A percentile compares a stretch with the other conserved stretches of the same genome.
Evolutionary conservation across 64 coral and sea anemone species (phyloP).

Genomic region (Acropora tenuis): DNA sequence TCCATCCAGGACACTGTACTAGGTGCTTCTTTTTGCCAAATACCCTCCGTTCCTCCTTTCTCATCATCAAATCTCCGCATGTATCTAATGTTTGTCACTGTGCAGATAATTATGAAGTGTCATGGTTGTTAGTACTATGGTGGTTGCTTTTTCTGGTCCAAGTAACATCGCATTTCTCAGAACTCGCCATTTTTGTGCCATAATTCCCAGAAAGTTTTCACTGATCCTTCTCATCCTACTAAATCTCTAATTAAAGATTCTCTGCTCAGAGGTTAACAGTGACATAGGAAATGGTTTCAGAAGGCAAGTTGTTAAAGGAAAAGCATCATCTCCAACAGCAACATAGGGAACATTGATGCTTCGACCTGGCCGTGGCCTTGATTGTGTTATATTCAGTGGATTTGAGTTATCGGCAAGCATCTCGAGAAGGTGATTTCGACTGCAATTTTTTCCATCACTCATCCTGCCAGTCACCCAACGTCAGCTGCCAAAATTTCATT

Average conservation of each 20-base stretch:
- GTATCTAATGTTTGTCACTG: slow-evolving; percentile 7
- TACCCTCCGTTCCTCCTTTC: neutral
- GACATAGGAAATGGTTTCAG: slow-evolving; percentile 37
- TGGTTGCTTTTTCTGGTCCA: slow-evolving; percentile 49
- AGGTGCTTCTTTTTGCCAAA: neutral
- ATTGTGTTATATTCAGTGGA: slow-evolving; percentile 25
- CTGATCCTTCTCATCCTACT: slow-evolving; percentile 48
- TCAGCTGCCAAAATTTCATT: slow-evolving; percentile 55
- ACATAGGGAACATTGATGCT: slow-evolving; percentile 12
- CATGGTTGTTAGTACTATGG: slow-evolving; percentile 12
- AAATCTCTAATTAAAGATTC: slow-evolving; percentile 38
- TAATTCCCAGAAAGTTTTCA: slow-evolving; percentile 56
- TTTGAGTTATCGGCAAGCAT: slow-evolving; percentile 30
- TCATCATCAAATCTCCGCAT: neutral
- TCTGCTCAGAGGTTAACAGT: neutral
- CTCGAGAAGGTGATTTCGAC: slow-evolving; percentile 20
- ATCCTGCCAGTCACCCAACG: slow-evolving; percentile 54
- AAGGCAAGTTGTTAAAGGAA: slow-evolving; percentile 24
- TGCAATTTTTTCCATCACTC: slow-evolving; percentile 68
- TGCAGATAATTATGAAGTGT: slow-evolving; percentile 4
- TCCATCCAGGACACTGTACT: neutral
- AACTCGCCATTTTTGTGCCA: slow-evolving; percentile 58
- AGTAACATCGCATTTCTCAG: slow-evolving; percentile 29
- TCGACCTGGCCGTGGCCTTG: slow-evolving; percentile 8
- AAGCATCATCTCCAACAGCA: slow-evolving; percentile 1